Conservation (phyloP, 2,113 vertebrate species). For the Peromyscus californicus region DNA sequence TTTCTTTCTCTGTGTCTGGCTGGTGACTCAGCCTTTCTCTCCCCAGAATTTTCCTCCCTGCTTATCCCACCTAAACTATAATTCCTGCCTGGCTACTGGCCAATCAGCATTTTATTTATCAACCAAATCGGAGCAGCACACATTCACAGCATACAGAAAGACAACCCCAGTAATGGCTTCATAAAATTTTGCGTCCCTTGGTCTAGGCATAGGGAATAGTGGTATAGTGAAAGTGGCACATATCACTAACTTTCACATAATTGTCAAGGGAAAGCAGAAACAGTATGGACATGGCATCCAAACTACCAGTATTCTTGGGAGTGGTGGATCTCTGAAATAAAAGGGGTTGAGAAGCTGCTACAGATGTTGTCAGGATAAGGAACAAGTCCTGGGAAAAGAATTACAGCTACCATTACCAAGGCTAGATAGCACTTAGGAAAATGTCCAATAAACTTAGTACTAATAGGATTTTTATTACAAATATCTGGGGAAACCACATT, state of each 20-base stretch:
- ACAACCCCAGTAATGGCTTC: background rate
- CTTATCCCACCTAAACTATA: too few species aligned
- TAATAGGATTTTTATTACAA: background rate
- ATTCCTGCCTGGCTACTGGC: too few species aligned
- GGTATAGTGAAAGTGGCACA: background rate
- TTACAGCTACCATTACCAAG: background rate
- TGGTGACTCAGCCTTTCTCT: too few species aligned
- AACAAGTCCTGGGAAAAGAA: background rate
- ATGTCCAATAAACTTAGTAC: background rate
- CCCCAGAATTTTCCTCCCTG: too few species aligned
- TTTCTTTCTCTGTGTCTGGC: too few species aligned
- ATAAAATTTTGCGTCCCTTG: background rate
- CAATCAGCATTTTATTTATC: too few species aligned
- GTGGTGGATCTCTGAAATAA: background rate
- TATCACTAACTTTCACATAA: constrained; percentile 3
- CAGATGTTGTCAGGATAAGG: background rate
- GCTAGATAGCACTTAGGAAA: background rate
- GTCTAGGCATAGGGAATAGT: background rate
- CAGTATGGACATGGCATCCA: background rate
- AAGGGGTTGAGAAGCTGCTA: background rate
- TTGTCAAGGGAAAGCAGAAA: background rate
- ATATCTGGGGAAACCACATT: background rate
- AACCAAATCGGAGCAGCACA: too few species aligned
- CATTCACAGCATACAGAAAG: too few species aligned
- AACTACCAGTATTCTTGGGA: background rate